Percentiles rank a stretch among this genome's conserved stretches.
Evolutionary conservation across 53 echinoderm and acorn worm species (phyloP).

Genomic region (Crossaster papposus): DNA sequence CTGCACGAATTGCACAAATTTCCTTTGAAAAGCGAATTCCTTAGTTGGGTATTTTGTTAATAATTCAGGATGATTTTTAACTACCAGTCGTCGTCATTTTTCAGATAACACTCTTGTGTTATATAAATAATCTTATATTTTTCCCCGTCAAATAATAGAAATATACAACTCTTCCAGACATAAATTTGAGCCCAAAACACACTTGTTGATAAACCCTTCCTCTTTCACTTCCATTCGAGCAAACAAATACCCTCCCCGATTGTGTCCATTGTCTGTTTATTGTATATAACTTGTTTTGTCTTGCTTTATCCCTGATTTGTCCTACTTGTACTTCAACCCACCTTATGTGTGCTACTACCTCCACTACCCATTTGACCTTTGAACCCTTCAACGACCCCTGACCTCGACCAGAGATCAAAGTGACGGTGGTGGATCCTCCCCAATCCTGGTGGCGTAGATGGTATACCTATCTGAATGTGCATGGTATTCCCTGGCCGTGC

Average conservation of each 20-base stretch:
- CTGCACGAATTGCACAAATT: background rate
- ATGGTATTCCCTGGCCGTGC: constrained; percentile 85
- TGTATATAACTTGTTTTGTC: constrained; percentile 6
- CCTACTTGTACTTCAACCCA: constrained; percentile 19
- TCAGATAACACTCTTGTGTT: background rate
- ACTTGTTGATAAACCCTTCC: background rate
- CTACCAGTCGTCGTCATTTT: background rate
- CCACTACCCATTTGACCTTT: constrained; percentile 38
- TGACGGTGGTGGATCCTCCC: constrained; percentile 35
- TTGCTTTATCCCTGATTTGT: background rate
- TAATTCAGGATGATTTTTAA: background rate
- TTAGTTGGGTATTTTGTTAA: background rate
- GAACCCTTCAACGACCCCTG: constrained; percentile 14
- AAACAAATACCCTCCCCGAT: background rate
- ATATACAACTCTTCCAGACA: background rate
- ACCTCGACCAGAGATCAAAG: constrained; percentile 51
- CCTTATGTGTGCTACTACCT: constrained; percentile 22
- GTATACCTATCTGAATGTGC: constrained; percentile 77
- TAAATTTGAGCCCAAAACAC: background rate
- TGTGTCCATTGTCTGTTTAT: background rate
- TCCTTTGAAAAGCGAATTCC: background rate
- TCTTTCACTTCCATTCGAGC: background rate
- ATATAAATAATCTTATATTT: background rate
- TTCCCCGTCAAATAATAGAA: background rate
- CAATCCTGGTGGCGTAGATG: constrained; percentile 68